These are phyloP conservation scores for Euproctis similis DNA, from an alignment of 2,888 invertebrate genomes.

Conservation along the genomic window DNA sequence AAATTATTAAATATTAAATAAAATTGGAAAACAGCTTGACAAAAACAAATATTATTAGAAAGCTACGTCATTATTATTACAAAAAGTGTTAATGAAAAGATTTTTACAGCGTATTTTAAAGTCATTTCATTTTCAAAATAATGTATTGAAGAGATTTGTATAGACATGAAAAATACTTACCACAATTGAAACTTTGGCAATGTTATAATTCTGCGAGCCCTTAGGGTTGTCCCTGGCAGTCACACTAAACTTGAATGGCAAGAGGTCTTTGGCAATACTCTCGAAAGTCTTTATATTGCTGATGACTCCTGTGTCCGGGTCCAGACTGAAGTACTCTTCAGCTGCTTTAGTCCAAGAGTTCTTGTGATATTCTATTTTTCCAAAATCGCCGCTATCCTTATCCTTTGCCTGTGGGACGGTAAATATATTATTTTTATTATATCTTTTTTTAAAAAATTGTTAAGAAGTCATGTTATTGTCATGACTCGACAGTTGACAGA, in stretches of 20 bases:
- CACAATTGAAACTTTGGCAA: conserved; percentile 78
- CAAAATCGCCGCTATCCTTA: conserved; percentile 88
- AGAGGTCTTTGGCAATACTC: conserved; percentile 73
- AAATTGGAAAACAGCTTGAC: no score
- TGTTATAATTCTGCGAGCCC: conserved; percentile 76
- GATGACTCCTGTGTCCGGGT: conserved; percentile 84
- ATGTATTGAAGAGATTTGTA: no score
- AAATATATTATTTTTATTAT: conserved; percentile 2
- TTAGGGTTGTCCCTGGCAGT: conserved; percentile 85
- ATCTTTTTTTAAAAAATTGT: no score
- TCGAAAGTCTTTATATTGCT: conserved; percentile 84
- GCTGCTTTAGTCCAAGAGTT: conserved; percentile 65
- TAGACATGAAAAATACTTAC: conserved; percentile 71
- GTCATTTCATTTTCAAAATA: no score
- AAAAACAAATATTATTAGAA: no score
- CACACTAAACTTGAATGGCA: conserved; percentile 85
- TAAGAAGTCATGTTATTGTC: no score
- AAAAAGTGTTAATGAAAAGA: no score
- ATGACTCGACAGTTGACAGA: no score
- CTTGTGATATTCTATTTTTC: conserved; percentile 82
- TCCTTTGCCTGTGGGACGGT: conserved; percentile 81
- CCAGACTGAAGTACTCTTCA: conserved; percentile 83
- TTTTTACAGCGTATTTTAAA: no score
- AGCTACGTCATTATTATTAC: no score
- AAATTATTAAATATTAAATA: no score